A percentile compares a stretch with the other conserved stretches of the same genome.
Evolutionary conservation across 2,888 invertebrate species (phyloP).

Genomic region (Apeira syringaria): DNA sequence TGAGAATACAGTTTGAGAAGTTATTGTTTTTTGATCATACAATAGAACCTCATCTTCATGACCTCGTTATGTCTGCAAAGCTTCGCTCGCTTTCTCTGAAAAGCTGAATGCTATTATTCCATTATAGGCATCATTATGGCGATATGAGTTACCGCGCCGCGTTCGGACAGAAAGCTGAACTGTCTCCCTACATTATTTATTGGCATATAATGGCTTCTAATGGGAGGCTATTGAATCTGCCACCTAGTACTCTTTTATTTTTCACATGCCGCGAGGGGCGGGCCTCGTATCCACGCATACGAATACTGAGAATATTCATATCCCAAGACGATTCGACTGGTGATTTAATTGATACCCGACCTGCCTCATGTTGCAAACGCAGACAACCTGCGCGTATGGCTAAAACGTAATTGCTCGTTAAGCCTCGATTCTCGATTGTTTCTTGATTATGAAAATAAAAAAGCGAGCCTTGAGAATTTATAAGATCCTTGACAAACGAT

Average conservation of each 20-base stretch:
- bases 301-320: slow-evolving; percentile 80
- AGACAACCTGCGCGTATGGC: slow-evolving; percentile 57
- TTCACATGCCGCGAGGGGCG: slow-evolving; percentile 49
- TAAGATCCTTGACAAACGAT: slow-evolving; percentile 52
- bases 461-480: slow-evolving; percentile 47
- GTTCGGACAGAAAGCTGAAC: slow-evolving; percentile 65
- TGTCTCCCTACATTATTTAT: slow-evolving; percentile 78
- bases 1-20: slow-evolving; percentile 1
- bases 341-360: slow-evolving; percentile 72
- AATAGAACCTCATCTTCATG: slow-evolving; percentile 13
- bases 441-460: slow-evolving; percentile 74
- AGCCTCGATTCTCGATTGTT: slow-evolving; percentile 73
- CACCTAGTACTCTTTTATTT: slow-evolving; percentile 75
- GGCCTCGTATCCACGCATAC: slow-evolving; percentile 44
- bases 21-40: slow-evolving; percentile 5
- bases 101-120: slow-evolving; percentile 52
- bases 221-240: slow-evolving; percentile 80
- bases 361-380: slow-evolving; percentile 36
- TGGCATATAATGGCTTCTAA: slow-evolving; percentile 80
- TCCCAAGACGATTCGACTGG: slow-evolving; percentile 52
- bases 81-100: slow-evolving; percentile 37
- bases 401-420: slow-evolving; percentile 80
- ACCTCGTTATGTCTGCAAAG: slow-evolving; percentile 33
- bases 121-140: slow-evolving; percentile 69
- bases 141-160: slow-evolving; percentile 67